A percentile compares a stretch with the other conserved stretches of the same genome.
These are phyloP conservation scores for Hassar affinis DNA, from an alignment of 2,113 vertebrate species.

Conservation along the genomic window DNA sequence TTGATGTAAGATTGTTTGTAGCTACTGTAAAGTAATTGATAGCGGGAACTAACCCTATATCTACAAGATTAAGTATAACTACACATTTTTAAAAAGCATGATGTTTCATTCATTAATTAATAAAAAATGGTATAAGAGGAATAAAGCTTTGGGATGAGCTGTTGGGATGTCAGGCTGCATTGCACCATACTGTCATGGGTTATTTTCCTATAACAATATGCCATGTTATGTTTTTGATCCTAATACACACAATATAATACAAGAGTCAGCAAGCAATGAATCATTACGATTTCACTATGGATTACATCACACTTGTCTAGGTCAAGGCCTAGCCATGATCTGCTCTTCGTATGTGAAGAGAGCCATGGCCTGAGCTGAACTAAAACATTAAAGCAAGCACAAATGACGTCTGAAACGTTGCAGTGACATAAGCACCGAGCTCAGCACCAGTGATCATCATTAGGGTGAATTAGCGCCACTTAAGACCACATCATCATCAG, in stretches of 20 bases:
- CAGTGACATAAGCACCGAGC: background rate
- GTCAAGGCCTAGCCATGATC: background rate
- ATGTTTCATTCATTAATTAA: background rate
- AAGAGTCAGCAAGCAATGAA: background rate
- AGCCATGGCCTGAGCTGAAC: background rate
- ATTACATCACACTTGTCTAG: background rate
- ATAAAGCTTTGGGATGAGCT: background rate
- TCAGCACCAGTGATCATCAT: background rate
- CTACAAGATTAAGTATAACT: background rate
- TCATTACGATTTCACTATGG: background rate
- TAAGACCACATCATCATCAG: constrained; percentile 21
- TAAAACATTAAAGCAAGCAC: background rate
- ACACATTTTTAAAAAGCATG: background rate
- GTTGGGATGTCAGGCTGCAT: background rate
- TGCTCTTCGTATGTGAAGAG: background rate
- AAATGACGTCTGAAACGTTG: constrained; percentile 9
- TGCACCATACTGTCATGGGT: background rate
- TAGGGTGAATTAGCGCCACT: constrained; percentile 18
- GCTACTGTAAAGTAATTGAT: background rate
- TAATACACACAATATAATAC: background rate
- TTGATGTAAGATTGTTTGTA: background rate
- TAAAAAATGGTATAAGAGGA: background rate
- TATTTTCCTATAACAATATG: background rate
- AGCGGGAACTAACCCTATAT: background rate
- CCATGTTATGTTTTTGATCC: background rate